Conservation (phyloP, 1,140 invertebrate species). For the Branchinecta lindahli region DNA sequence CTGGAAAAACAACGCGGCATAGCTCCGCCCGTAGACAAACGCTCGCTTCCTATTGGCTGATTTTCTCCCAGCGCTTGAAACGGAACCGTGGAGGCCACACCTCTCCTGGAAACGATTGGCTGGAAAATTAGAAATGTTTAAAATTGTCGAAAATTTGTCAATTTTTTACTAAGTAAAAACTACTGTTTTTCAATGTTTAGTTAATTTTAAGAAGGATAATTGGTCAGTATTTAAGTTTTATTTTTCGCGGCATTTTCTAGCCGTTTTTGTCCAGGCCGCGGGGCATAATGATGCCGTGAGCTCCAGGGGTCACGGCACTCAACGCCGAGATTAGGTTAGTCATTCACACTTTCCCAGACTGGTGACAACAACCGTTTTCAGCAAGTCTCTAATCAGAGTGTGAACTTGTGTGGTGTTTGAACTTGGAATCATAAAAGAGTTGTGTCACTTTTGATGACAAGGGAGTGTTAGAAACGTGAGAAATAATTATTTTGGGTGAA, state of each 20-base stretch:
- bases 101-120: not conserved
- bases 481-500: conserved; percentile 3
- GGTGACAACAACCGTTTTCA: not conserved
- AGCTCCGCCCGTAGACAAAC: conserved; percentile 1
- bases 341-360: not conserved
- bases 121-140: not conserved
- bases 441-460: not conserved
- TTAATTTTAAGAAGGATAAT: conserved; percentile 2
- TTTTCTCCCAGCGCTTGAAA: not conserved
- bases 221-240: not conserved
- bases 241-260: not conserved
- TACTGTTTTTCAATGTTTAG: not conserved
- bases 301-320: not conserved
- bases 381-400: conserved; percentile 4
- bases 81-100: not conserved
- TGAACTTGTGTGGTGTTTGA: not conserved
- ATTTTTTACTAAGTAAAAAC: not conserved
- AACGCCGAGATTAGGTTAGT: not conserved
- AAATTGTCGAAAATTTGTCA: not conserved
- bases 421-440: conserved; percentile 8
- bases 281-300: too few species aligned
- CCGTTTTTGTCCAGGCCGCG: not conserved
- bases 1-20: not conserved
- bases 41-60: not conserved
- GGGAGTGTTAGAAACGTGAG: not conserved